These are phyloP conservation scores for Toxostoma redivivum DNA, from an alignment of 2,113 vertebrate genomes.

Conservation along the genomic window DNA sequence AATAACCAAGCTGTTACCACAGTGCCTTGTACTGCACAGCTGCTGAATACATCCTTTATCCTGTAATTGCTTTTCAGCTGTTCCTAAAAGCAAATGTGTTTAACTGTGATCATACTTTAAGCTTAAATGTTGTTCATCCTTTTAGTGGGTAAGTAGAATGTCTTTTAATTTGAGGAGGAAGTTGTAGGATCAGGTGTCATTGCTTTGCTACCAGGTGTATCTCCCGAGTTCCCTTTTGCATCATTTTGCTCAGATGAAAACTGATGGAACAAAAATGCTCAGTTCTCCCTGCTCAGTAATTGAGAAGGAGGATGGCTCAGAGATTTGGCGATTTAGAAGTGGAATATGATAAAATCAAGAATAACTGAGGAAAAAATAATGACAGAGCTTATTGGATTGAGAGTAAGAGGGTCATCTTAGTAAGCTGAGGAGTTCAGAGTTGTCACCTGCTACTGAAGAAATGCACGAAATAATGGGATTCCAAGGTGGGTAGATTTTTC, in stretches of 20 bases:
- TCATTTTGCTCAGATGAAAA: background rate
- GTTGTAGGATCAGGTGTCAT: background rate
- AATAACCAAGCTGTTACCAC: constrained; percentile 32
- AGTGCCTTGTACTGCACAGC: background rate
- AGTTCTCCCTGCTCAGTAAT: background rate
- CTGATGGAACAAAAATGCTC: background rate
- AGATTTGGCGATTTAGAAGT: background rate
- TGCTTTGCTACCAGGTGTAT: background rate
- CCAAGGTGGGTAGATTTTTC: background rate
- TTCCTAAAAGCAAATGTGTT: background rate
- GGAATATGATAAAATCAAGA: background rate
- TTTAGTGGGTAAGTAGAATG: background rate
- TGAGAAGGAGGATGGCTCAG: background rate
- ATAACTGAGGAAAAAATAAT: background rate
- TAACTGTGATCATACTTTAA: background rate
- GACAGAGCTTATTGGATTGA: background rate
- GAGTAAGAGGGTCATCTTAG: background rate
- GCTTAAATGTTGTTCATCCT: background rate
- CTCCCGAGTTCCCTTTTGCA: background rate
- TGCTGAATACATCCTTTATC: background rate
- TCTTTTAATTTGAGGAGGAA: background rate
- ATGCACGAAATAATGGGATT: background rate
- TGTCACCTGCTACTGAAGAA: background rate
- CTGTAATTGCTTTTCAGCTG: background rate
- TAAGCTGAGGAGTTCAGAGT: background rate